Evolutionary conservation across 2,888 invertebrate genomes (phyloP), one percentile per base, ranked within the genome.

Genomic region (Anarsia innoxiella): DNA sequence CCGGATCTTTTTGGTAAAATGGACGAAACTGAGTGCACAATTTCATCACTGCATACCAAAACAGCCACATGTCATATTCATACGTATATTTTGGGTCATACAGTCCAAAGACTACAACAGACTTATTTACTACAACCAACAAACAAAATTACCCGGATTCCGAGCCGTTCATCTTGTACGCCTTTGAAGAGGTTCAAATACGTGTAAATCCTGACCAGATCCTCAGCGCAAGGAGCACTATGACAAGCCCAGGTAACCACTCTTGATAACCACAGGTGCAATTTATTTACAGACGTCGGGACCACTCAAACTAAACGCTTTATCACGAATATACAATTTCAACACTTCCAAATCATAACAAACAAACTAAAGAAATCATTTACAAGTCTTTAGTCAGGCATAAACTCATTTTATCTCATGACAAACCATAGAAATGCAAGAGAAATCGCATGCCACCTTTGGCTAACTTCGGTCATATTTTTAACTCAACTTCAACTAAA

Each of bases 61-160:
- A n/a, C n/a, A n/a, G n/a, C n/a, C n/a, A n/a, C n/a, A n/a, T n/a
- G n/a, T n/a, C n/a, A n/a, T n/a, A n/a, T n/a, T n/a, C n/a, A n/a
- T n/a, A n/a, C n/a, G n/a, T n/a, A n/a, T n/a, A n/a, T n/a, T n/a
- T n/a, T n/a, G n/a, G n/a, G n/a, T n/a, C n/a, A n/a, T n/a, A n/a
- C n/a, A n/a, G n/a, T n/a, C n/a, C n/a, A n/a, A n/a, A n/a, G n/a
- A n/a, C n/a, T n/a, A n/a, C n/a, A n/a, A n/a, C n/a, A n/a, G n/a
- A n/a, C n/a, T n/a, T n/a, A n/a, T n/a, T n/a, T n/a, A n/a, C n/a
- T n/a, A n/a, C n/a, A n/a, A n/a, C n/a, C n/a, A n/a, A n/a, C n/a
- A n/a, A n/a, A n/a, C n/a, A 46, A 44, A 48, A 49, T 90, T 91
- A 92, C 91, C 91, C 91, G 86, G 91, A 91, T 86, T 92, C 91